phyloP scores from a whole-genome alignment of 2,888 invertebrate genomes.

The Archips xylosteana region DNA sequence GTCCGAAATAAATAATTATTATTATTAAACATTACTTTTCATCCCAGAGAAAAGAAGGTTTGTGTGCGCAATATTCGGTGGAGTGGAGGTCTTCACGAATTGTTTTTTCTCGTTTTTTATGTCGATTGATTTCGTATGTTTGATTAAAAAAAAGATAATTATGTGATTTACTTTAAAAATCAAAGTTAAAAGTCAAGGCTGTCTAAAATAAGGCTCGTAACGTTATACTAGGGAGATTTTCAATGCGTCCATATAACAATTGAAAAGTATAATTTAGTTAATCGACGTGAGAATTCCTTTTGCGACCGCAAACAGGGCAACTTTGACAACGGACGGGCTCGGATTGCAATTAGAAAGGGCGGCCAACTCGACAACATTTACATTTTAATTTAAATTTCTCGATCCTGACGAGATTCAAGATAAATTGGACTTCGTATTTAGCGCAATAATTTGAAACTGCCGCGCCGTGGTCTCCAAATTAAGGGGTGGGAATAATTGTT shows the following conservation, averaged over 20 bases:
- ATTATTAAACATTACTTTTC: too few relatives aligned
- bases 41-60: too few relatives aligned
- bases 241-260: slow-evolving; percentile 27
- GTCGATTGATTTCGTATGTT: too few relatives aligned
- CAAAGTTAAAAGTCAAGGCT: neutral
- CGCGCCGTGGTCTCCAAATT: slow-evolving; percentile 71
- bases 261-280: slow-evolving; percentile 46
- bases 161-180: neutral
- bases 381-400: slow-evolving; percentile 84
- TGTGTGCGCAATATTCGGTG: too few relatives aligned
- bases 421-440: slow-evolving; percentile 81
- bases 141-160: neutral
- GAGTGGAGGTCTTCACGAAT: too few relatives aligned
- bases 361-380: slow-evolving; percentile 77
- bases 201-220: neutral
- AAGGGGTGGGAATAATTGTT: slow-evolving; percentile 76
- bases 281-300: slow-evolving; percentile 54
- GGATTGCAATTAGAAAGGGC: slow-evolving; percentile 78
- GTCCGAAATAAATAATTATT: too few relatives aligned
- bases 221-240: neutral
- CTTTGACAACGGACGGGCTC: slow-evolving; percentile 72
- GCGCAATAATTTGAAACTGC: slow-evolving; percentile 77
- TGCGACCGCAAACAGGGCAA: slow-evolving; percentile 60
- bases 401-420: slow-evolving; percentile 82
- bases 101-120: too few relatives aligned